Percentiles rank a stretch among this genome's conserved stretches.
phyloP scores from a whole-genome alignment of 2,797 vertebrate species.

The Sparus aurata region DNA sequence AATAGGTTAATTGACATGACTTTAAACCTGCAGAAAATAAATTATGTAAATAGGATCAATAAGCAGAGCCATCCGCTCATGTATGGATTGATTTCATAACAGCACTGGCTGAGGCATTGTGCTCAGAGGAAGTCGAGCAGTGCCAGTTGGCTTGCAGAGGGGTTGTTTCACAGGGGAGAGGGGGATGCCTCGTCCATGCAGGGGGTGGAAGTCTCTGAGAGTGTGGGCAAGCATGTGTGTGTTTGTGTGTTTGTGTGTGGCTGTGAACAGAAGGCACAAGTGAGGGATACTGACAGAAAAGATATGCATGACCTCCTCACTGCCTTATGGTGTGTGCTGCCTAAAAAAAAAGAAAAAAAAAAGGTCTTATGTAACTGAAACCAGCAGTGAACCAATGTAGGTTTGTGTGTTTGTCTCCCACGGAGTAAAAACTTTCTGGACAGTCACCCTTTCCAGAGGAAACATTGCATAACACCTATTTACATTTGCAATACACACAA shows the following conservation, averaged over 20 bases:
- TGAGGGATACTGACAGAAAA: slow-evolving; percentile 66
- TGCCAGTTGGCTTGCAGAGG: slow-evolving; percentile 79
- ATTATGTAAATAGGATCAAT: slow-evolving; percentile 51
- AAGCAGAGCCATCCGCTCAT: slow-evolving; percentile 11
- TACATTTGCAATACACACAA: slow-evolving; percentile 54
- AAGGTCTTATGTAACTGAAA: slow-evolving; percentile 71
- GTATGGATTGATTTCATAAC: slow-evolving; percentile 61
- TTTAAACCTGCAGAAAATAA: slow-evolving; percentile 21
- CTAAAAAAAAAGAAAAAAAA: slow-evolving; percentile 38
- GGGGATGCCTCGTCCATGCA: slow-evolving; percentile 71
- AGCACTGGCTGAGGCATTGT: slow-evolving; percentile 35
- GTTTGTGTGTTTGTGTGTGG: slow-evolving; percentile 14
- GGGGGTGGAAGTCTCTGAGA: slow-evolving; percentile 68
- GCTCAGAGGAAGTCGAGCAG: slow-evolving; percentile 67
- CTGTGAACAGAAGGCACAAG: slow-evolving; percentile 79
- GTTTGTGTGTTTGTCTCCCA: slow-evolving; percentile 72
- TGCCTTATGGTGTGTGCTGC: slow-evolving; percentile 69
- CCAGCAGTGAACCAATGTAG: slow-evolving; percentile 61
- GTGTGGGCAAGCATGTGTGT: slow-evolving; percentile 29
- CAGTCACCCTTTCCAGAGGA: slow-evolving; percentile 57
- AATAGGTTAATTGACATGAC: slow-evolving; percentile 20
- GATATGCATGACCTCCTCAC: slow-evolving; percentile 67
- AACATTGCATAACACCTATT: slow-evolving; percentile 72
- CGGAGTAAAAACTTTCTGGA: slow-evolving; percentile 66
- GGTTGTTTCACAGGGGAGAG: slow-evolving; percentile 65